Base-by-base conservation (phyloP, 2,797 vertebrate species). In the Centropyge bicolor region DNA sequence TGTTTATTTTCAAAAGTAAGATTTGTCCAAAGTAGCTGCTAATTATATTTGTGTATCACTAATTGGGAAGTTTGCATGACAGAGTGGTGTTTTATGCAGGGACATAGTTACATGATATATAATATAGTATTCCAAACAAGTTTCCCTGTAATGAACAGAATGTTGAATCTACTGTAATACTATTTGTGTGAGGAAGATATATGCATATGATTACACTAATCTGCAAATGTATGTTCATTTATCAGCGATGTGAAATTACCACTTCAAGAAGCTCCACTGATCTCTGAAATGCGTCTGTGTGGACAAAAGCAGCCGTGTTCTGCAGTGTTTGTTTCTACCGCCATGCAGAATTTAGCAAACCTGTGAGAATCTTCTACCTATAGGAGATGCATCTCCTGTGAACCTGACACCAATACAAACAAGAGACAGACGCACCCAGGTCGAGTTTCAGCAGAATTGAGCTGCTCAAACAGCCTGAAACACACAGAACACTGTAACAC, bases 401-500 rank as follows among this genome's bases (percentile, higher is more conserved):
- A 74, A 78, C 36, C 31, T 69, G 80, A 88, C 75, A 77, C 76
- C 54, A 74, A 40, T 22, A 59, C 69, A 72, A 81, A 85, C 64
- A 43, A 54, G 8, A 79, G 45, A 55, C 11, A 17, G 20, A 65
- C 57, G 45, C 38, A 72, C 6, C 10, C 2, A 52, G 46, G 55
- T 86, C 12, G 11, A 72, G 55, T 80, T 85, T 74, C 54, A 70
- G 19, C 55, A 40, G 27, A 24, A 8, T 70, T 51, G 80, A 81
- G 73, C 65, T 80, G 85, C 82, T 86, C 41, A 88, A 86, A 84
- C 72, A 88, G 27, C 19, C 41, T 48, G 57, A 83, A 70, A 51
- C 10, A 64, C 57, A 31, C 19, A 19, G 8, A 68, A 6, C 24
- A 41, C 60, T 12, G n/a, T 0, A 14, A 38, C 45, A 40, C 24